Base-by-base conservation (phyloP, 2,888 invertebrate species). In the Dasypolia templi region DNA sequence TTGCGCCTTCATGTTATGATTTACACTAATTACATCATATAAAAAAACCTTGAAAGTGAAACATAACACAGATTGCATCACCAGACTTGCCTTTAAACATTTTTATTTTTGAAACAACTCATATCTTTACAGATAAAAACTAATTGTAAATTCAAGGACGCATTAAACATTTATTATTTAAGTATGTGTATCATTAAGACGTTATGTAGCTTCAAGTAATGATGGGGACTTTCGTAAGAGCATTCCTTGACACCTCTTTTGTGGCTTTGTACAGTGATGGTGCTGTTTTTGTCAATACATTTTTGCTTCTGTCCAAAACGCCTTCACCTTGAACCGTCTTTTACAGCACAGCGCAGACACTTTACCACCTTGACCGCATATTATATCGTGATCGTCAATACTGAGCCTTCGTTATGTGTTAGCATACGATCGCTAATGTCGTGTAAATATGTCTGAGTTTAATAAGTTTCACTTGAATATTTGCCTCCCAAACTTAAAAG, bases 281-380 rank as follows among this genome's bases (percentile, higher is more conserved):
- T 35, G 59, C 26, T 17, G n/a, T 63, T 56, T 58, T 79, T 56
- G 39, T 19, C 14, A 73, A 17, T 19, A 19, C 51, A 62, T 66
- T 51, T 56, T 66, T 55, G 29, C 17, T 58, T 29, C n/a, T 81
- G 56, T 14, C 14, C 53, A 63, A 64, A 39, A 61, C n/a, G 14
- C 64, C 63, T 69, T 66, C 42, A 56, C 82, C 77, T 81, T 79
- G 71, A 67, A 64, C n/a, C 12, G 55, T 46, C 49, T 39, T 17
- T 64, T 44, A 44, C 44, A 35, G 29, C 32, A 22, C 12, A 64
- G 29, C 32, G 56, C 22, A 62, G 32, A 49, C 51, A 32, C 6
- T 67, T n/a, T 14, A 22, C 26, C 51, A 58, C 82, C 79, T 77
- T 80, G 82, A 82, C 82, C 77, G 58, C 49, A 77, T 81, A 71